Evolutionary conservation across 2,888 invertebrate genomes (phyloP).

Genomic region (Stratiomys singularior): DNA sequence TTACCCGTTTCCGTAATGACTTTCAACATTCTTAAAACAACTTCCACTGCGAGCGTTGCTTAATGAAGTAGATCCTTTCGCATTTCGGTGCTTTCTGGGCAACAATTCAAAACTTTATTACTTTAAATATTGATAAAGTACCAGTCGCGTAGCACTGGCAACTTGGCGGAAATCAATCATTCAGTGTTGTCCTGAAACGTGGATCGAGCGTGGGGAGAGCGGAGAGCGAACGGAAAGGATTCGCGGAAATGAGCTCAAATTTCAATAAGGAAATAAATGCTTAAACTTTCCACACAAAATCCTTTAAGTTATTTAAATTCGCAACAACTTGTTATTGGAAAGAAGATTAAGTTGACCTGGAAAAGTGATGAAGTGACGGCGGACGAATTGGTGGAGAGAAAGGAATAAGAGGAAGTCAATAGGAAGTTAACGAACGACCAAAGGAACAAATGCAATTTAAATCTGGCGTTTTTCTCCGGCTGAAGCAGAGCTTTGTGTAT

Average conservation of each 20-base stretch:
- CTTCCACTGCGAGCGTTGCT: neutral
- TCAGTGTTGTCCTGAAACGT: neutral
- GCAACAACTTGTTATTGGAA: slow-evolving; percentile 6
- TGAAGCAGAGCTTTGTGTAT: neutral
- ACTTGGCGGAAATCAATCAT: neutral
- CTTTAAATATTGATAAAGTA: neutral
- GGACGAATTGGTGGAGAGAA: neutral
- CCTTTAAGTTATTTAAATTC: slow-evolving; percentile 12
- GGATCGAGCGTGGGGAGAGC: too few relatives aligned
- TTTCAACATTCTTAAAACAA: neutral
- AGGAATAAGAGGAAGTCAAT: neutral
- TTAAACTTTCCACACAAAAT: slow-evolving; percentile 47
- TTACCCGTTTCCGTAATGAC: neutral
- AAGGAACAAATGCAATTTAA: slow-evolving; percentile 1
- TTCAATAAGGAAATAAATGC: slow-evolving; percentile 31
- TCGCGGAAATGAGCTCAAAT: neutral
- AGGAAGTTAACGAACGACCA: neutral
- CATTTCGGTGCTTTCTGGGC: neutral
- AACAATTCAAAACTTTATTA: neutral
- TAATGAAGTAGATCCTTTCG: neutral
- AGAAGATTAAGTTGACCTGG: slow-evolving; percentile 5
- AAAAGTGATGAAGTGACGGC: neutral
- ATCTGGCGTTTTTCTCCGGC: neutral
- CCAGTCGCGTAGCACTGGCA: neutral
- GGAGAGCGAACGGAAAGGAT: neutral